Conservation (phyloP, 2,113 vertebrate species). For the Mustela lutreola region DNA sequence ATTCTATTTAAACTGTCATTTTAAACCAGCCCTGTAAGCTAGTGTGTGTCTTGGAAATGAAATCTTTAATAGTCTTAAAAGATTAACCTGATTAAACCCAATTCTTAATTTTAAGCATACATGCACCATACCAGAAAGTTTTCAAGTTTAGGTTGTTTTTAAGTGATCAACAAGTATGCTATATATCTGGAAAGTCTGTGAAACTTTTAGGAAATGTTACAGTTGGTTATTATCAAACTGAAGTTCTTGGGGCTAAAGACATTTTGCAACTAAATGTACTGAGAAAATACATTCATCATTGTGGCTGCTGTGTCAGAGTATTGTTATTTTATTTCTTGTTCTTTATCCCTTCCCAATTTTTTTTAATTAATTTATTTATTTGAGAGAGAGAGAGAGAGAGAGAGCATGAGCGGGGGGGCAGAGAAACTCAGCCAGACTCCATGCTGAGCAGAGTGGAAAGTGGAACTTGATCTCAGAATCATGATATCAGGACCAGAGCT, state of each 20-base stretch:
- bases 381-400: background rate
- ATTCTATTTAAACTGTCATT: background rate
- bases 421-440: background rate
- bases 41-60: background rate
- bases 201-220: background rate
- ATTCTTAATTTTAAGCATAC: background rate
- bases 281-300: background rate
- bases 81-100: background rate
- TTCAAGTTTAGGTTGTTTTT: background rate
- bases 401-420: background rate
- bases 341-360: background rate
- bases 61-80: background rate
- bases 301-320: background rate
- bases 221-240: background rate
- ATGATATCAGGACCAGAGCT: background rate
- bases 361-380: background rate
- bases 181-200: background rate
- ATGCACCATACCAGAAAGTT: background rate
- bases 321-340: constrained; percentile 14
- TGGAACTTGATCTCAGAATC: background rate
- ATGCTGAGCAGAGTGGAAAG: background rate
- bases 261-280: background rate
- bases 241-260: background rate
- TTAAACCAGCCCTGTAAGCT: background rate
- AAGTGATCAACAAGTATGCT: background rate